Evolutionary conservation across 2,888 invertebrate species (phyloP), one percentile per base, ranked within the genome.

Genomic region (Geotrupes spiniger): DNA sequence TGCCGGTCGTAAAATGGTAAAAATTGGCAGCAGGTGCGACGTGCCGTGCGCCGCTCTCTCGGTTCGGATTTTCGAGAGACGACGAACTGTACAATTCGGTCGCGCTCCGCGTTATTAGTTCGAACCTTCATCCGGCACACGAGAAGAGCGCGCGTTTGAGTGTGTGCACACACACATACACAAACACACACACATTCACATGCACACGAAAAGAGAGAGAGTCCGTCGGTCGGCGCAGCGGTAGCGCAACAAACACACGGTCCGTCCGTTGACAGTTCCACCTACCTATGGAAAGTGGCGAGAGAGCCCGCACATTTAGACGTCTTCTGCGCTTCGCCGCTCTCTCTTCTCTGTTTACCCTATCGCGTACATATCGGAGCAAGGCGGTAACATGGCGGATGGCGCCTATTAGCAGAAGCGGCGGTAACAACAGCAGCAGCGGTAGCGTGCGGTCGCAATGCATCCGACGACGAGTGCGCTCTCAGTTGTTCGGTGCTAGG

Each of bases 311-410:
- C 43, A 43, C 43, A 42, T 58, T 57, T 57, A 56, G 53, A 51
- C 47, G 49, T 54, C 53, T 56, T 56, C 52, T 54, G 51, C 46
- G 48, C 45, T 44, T 40, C 42, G 42, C 42, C 33, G 33, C 48
- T 42, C 49, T 49, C 53, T 50, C 52, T 37, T 60, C 61, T 61
- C 62, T 62, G 62, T 63, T 65, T 64, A 63, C 62, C 64, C 64
- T 60, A 60, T 63, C 62, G 59, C 57, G 58, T 59, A 61, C 58
- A 63, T 59, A 60, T 59, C 61, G 59, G 59, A 60, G 57, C 45
- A 53, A 57, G 53, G 54, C 54, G 61, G 63, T 61, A 66, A 64
- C 63, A 65, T 65, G 65, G 66, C 66, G 66, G 65, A 63, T 63
- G 63, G 63, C 62, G 64, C 63, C 63, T 61, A 41, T 26, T 12